phyloP scores from a whole-genome alignment of 2,797 vertebrate genomes.

The Sebastes steindachneri region DNA sequence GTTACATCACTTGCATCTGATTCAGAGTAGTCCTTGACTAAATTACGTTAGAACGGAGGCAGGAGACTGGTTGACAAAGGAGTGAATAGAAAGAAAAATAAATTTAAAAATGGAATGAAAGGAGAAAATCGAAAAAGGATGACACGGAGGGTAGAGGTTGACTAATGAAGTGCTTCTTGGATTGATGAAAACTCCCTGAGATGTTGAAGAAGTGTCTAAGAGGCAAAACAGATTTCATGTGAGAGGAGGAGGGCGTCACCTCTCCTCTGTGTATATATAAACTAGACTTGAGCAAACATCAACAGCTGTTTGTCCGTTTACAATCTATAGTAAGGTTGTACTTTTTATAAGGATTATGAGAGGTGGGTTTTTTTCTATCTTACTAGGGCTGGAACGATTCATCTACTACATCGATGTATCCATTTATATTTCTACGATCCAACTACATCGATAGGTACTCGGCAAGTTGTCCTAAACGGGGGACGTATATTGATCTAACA shows the following conservation, averaged over 20 bases:
- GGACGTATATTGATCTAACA: no score
- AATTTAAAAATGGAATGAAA: not conserved
- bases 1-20: slow-evolving; percentile 55
- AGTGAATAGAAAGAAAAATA: slow-evolving; percentile 4
- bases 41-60: not conserved
- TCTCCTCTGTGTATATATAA: not conserved
- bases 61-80: slow-evolving; percentile 3
- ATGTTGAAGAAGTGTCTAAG: not conserved
- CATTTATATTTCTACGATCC: no score
- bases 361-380: not conserved
- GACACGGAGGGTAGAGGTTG: not conserved
- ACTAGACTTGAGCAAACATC: not conserved
- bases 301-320: not conserved
- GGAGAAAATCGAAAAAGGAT: not conserved
- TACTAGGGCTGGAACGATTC: no score
- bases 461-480: no score
- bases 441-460: no score
- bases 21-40: slow-evolving; percentile 64
- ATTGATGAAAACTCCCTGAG: slow-evolving; percentile 21
- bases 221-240: not conserved
- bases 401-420: not conserved
- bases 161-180: not conserved
- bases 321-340: not conserved
- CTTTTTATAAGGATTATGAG: not conserved
- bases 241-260: not conserved